Conservation (phyloP, 1,140 invertebrate genomes). For the Drosophila sulfurigaster region DNA sequence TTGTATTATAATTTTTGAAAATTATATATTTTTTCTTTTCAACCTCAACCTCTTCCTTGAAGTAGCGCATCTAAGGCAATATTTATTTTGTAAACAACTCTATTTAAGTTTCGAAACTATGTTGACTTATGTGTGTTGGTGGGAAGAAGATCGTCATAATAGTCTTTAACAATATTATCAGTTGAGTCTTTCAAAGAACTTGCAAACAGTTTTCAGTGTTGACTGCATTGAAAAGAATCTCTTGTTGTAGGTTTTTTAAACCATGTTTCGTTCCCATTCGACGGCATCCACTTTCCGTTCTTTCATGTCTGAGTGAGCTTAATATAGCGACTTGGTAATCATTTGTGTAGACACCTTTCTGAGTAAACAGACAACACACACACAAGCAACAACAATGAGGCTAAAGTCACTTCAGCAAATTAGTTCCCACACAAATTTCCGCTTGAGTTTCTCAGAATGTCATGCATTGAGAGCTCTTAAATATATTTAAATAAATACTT, state of each 20-base stretch:
- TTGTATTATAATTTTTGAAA: too few species aligned
- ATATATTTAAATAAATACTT: conserved; percentile 77
- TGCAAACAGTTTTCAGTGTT: conserved; percentile 6
- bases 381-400: conserved; percentile 24
- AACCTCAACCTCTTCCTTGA: background rate
- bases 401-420: conserved; percentile 20
- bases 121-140: background rate
- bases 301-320: conserved; percentile 64
- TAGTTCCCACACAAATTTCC: conserved; percentile 75
- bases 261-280: conserved; percentile 21
- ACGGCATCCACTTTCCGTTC: conserved; percentile 25
- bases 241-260: conserved; percentile 21
- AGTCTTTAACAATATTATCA: conserved; percentile 23
- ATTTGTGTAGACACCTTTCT: conserved; percentile 64
- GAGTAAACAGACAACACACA: conserved; percentile 10
- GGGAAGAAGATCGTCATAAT: background rate
- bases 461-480: conserved; percentile 50
- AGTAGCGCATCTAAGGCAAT: background rate
- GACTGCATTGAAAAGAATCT: conserved; percentile 23
- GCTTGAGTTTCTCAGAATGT: conserved; percentile 57
- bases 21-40: too few species aligned
- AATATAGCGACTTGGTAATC: conserved; percentile 47
- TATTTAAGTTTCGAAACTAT: background rate
- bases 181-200: conserved; percentile 8
- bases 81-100: background rate